Percentiles rank a stretch among this genome's conserved stretches.
Conservation (phyloP, 1,140 invertebrate species). For the Drosophila tropicalis region DNA sequence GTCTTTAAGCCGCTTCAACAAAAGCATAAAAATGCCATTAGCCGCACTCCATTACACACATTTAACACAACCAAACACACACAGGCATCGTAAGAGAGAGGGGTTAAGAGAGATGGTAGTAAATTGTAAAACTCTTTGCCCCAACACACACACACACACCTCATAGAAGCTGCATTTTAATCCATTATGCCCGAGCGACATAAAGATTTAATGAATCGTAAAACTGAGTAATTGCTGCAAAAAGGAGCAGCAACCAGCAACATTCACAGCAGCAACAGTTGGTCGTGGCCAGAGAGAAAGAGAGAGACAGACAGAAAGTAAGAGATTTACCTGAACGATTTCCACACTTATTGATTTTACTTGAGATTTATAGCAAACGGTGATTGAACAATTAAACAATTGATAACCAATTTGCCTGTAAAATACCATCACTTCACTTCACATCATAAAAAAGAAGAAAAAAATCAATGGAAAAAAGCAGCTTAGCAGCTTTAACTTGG, state of each 20-base stretch:
- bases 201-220: conserved; percentile 77
- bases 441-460: too few relatives aligned
- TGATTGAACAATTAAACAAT: conserved; percentile 14
- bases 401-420: conserved; percentile 3
- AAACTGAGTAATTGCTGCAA: conserved; percentile 72
- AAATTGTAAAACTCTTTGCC: conserved; percentile 22
- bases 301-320: too few relatives aligned
- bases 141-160: neutral
- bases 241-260: conserved; percentile 21
- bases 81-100: neutral
- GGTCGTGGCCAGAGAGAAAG: neutral
- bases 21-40: conserved; percentile 63
- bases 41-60: conserved; percentile 56
- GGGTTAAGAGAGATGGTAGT: conserved; percentile 8
- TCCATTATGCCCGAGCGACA: conserved; percentile 69
- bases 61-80: conserved; percentile 3
- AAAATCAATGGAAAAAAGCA: neutral
- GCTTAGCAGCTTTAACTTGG: conserved; percentile 9
- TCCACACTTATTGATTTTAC: conserved; percentile 46
- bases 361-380: conserved; percentile 32
- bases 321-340: conserved; percentile 31
- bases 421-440: too few relatives aligned
- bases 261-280: conserved; percentile 21
- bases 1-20: conserved; percentile 52
- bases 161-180: conserved; percentile 61